phyloP scores from a whole-genome alignment of 2,888 invertebrate species.

The Trichacis sp. region DNA sequence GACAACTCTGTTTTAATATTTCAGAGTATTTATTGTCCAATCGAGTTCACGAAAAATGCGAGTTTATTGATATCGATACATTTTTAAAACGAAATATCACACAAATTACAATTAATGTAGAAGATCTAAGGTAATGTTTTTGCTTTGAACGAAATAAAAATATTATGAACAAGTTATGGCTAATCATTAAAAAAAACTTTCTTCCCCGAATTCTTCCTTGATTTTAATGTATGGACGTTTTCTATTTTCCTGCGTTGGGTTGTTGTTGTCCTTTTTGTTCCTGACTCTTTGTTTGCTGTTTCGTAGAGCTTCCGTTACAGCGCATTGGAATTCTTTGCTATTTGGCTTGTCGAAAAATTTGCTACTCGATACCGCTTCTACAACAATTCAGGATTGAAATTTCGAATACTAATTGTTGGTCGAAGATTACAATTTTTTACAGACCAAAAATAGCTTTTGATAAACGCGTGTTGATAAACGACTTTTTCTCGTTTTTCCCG shows the following conservation, averaged over 20 bases:
- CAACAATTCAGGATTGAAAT: background rate
- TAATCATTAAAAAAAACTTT: background rate
- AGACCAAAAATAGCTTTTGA: constrained; percentile 30
- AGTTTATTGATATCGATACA: too few relatives aligned
- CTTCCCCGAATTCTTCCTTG: constrained; percentile 24
- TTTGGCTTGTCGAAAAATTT: constrained; percentile 33
- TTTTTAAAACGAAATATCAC: too few relatives aligned
- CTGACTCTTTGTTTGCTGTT: constrained; percentile 33
- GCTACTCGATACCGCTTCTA: constrained; percentile 28
- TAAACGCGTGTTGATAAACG: constrained; percentile 28
- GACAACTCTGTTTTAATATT: too few relatives aligned
- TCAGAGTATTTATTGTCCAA: too few relatives aligned
- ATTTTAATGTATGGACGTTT: constrained; percentile 31
- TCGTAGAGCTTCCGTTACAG: constrained; percentile 30
- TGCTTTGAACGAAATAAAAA: too few relatives aligned
- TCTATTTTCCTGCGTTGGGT: constrained; percentile 22
- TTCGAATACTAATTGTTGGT: too few relatives aligned
- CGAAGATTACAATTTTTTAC: background rate
- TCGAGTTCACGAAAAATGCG: too few relatives aligned
- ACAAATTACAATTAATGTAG: too few relatives aligned
- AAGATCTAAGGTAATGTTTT: too few relatives aligned
- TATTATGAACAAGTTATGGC: too few relatives aligned
- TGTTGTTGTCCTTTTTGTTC: constrained; percentile 24
- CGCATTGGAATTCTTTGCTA: constrained; percentile 34
- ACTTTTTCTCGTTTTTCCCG: constrained; percentile 33